A percentile compares a stretch with the other conserved stretches of the same genome.
phyloP scores from a whole-genome alignment of 2,888 invertebrate genomes.

The Notodonta ziczac region DNA sequence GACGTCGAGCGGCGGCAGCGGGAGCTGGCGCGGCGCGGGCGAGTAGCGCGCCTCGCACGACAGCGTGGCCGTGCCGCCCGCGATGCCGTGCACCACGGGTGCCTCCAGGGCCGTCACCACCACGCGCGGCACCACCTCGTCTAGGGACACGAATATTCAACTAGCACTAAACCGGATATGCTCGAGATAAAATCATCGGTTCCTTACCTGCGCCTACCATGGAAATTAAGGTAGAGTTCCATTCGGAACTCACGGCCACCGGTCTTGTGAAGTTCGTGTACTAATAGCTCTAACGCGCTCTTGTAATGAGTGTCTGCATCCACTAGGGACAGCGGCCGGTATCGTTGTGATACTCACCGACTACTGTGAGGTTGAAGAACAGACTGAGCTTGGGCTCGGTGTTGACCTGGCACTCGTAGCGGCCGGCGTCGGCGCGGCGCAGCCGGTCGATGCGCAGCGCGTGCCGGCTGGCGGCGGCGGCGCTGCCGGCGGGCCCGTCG shows the following conservation, averaged over 20 bases:
- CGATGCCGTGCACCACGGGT: constrained; percentile 38
- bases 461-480: constrained; percentile 72
- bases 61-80: constrained; percentile 57
- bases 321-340: neutral
- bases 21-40: constrained; percentile 48
- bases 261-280: no score
- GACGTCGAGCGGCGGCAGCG: constrained; percentile 57
- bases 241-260: no score
- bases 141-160: constrained; percentile 22
- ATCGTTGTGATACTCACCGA: constrained; percentile 72
- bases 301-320: neutral
- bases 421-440: constrained; percentile 85
- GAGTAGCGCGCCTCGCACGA: constrained; percentile 64
- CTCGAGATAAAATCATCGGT: no score
- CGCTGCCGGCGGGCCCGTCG: constrained; percentile 57
- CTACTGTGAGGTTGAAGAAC: constrained; percentile 86
- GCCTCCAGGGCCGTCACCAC: constrained; percentile 38
- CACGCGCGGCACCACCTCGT: constrained; percentile 43
- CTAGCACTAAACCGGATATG: neutral
- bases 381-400: constrained; percentile 90
- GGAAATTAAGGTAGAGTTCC: no score
- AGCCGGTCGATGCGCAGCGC: constrained; percentile 86
- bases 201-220: no score
- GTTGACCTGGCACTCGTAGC: constrained; percentile 91
- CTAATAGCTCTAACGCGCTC: no score